A percentile compares a stretch with the other conserved stretches of the same genome.
These are phyloP conservation scores for Agapornis canus DNA, from an alignment of 2,797 vertebrate species.

Conservation along the genomic window DNA sequence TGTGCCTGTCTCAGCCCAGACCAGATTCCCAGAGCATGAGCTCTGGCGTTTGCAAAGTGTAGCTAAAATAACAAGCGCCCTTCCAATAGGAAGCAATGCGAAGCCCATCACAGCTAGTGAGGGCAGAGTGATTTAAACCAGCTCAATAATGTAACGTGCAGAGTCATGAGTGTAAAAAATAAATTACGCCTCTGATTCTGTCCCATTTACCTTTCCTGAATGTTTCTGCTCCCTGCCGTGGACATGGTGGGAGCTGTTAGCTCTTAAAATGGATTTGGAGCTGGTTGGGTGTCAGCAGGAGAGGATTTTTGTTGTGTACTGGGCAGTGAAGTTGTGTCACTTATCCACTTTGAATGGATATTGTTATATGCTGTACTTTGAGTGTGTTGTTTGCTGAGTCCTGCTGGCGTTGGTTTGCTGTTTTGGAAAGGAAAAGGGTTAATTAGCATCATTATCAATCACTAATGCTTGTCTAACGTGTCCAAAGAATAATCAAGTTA, in stretches of 20 bases:
- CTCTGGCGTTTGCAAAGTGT: neutral
- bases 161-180: neutral
- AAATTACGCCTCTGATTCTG: neutral
- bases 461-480: constrained; percentile 81
- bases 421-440: constrained; percentile 79
- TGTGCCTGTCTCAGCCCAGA: neutral
- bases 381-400: constrained; percentile 69
- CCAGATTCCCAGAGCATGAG: neutral
- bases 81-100: neutral
- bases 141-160: neutral
- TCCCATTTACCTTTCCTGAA: neutral
- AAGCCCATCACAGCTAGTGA: neutral
- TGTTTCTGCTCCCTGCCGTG: neutral
- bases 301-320: neutral
- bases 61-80: neutral
- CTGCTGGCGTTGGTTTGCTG: constrained; percentile 69
- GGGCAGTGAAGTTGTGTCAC: constrained; percentile 15
- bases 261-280: constrained; percentile 2
- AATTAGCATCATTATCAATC: constrained; percentile 85
- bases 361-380: constrained; percentile 40
- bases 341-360: constrained; percentile 24
- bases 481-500: constrained; percentile 85
- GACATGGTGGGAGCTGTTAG: neutral
- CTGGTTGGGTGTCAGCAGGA: neutral
- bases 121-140: neutral